These are phyloP conservation scores for Hemibagrus guttatus DNA, from an alignment of 2,797 vertebrate genomes.

Conservation along the genomic window DNA sequence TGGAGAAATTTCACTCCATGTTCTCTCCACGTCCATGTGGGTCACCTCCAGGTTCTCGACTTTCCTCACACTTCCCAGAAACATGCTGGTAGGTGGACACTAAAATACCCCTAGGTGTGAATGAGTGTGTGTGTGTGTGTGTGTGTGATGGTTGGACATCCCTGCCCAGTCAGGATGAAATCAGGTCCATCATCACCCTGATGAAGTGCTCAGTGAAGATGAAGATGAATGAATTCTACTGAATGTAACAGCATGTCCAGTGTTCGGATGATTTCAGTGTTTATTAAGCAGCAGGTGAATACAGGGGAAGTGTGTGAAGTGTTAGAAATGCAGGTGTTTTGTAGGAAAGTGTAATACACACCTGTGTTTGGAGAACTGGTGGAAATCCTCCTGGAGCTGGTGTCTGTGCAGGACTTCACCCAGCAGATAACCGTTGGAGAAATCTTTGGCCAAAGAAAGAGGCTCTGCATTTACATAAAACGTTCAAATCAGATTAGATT, in stretches of 20 bases:
- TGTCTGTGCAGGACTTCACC: slow-evolving; percentile 90
- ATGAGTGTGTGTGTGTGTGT: background rate
- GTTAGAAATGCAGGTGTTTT: background rate
- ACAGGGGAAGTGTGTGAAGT: too few relatives aligned
- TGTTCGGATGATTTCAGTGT: background rate
- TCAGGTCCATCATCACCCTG: background rate
- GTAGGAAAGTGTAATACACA: slow-evolving; percentile 56
- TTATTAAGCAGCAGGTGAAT: background rate
- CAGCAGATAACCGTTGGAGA: slow-evolving; percentile 88
- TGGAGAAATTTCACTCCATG: too few relatives aligned
- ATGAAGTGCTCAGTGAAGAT: background rate
- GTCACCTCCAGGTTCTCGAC: background rate
- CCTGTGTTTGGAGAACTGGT: slow-evolving; percentile 86
- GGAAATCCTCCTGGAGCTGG: slow-evolving; percentile 88
- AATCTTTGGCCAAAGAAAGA: slow-evolving; percentile 80
- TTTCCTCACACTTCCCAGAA: background rate
- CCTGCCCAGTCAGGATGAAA: background rate
- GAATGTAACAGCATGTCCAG: background rate
- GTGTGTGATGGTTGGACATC: background rate
- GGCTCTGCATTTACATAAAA: slow-evolving; percentile 72
- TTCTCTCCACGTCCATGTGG: background rate
- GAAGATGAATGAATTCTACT: background rate
- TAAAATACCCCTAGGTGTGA: background rate
- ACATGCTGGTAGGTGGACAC: background rate
- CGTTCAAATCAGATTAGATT: background rate